Conservation (phyloP, 2,797 vertebrate genomes). For the Thunnus albacares region DNA sequence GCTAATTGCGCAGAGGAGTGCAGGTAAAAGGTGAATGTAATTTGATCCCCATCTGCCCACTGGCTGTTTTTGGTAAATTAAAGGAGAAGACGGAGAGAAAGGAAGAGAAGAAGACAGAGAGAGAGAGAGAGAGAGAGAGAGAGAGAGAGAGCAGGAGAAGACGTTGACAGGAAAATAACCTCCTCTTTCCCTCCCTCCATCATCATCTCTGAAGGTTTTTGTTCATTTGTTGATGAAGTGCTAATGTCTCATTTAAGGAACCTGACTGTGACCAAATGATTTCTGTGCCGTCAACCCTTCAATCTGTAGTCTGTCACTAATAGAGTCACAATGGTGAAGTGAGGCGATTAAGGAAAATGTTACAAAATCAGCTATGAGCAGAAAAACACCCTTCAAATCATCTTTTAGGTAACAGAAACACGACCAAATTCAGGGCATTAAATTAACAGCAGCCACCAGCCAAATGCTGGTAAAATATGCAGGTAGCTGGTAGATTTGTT, state of each 20-base stretch:
- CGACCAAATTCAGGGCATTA: too few relatives aligned
- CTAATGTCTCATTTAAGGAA: not conserved
- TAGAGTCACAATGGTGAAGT: not conserved
- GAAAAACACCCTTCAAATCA: too few relatives aligned
- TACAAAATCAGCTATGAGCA: not conserved
- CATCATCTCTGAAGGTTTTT: not conserved
- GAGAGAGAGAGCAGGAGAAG: slow-evolving; percentile 1
- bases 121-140: slow-evolving; percentile 11
- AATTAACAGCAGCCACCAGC: too few relatives aligned
- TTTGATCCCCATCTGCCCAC: slow-evolving; percentile 70
- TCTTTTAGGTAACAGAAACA: too few relatives aligned
- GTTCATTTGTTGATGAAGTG: not conserved
- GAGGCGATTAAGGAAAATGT: not conserved
- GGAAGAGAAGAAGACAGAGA: not conserved
- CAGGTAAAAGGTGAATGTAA: slow-evolving; percentile 74
- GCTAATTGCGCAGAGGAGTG: slow-evolving; percentile 74
- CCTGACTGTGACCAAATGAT: not conserved
- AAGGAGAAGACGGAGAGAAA: slow-evolving; percentile 27
- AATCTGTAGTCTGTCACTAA: not conserved
- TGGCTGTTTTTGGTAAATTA: slow-evolving; percentile 63
- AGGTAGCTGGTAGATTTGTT: too few relatives aligned
- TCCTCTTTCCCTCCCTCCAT: not conserved
- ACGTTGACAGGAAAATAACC: not conserved
- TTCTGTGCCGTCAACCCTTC: not conserved
- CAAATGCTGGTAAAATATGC: too few relatives aligned